phyloP scores from a whole-genome alignment of 2,888 invertebrate species.

The Drosophila limbata region DNA sequence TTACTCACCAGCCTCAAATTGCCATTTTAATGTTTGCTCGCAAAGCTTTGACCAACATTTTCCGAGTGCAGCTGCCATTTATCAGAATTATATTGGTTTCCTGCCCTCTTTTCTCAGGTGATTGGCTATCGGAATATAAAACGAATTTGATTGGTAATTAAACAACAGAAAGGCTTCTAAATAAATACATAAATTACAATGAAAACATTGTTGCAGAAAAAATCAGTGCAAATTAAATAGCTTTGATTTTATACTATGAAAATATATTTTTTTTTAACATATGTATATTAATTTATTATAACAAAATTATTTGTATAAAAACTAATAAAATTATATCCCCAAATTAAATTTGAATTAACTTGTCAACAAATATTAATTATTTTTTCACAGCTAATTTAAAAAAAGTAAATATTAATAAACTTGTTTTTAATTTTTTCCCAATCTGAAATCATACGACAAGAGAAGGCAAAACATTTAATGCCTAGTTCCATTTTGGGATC shows the following conservation, averaged over 20 bases:
- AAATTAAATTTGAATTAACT: no score
- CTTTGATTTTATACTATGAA: background rate
- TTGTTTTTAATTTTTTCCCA: no score
- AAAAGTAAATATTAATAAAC: no score
- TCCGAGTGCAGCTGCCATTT: constrained; percentile 47
- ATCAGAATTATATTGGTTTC: constrained; percentile 54
- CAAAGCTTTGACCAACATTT: constrained; percentile 17
- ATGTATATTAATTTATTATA: no score
- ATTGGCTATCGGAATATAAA: background rate
- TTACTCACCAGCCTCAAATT: constrained; percentile 61
- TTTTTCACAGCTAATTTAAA: no score
- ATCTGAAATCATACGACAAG: no score
- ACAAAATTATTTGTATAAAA: no score
- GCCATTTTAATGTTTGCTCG: constrained; percentile 55
- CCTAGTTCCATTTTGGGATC: background rate
- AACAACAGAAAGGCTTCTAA: constrained; percentile 13
- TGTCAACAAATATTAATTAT: no score
- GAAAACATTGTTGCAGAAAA: background rate
- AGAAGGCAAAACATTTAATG: background rate
- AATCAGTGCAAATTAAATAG: background rate
- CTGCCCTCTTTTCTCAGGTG: background rate
- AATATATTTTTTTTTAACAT: no score
- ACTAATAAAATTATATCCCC: no score
- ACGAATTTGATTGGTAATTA: background rate
- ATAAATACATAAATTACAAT: background rate